A percentile compares a stretch with the other conserved stretches of the same genome.
Conservation (phyloP, 2,888 invertebrate genomes). For the Cerceris ruficornis region DNA sequence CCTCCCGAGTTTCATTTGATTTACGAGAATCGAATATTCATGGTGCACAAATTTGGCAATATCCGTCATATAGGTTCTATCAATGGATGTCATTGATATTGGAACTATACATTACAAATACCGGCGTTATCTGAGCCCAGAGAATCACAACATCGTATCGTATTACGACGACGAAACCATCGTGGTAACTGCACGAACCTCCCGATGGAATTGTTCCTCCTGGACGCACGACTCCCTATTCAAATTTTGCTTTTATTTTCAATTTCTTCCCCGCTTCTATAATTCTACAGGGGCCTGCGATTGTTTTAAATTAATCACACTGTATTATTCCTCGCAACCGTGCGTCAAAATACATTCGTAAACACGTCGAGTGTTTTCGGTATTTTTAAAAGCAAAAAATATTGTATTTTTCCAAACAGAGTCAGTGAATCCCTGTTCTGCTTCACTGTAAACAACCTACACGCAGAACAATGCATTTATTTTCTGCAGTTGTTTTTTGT, state of each 20-base stretch:
- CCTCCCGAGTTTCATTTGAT: constrained; percentile 39
- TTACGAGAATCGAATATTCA: constrained; percentile 69
- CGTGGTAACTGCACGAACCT: not conserved
- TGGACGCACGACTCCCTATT: not conserved
- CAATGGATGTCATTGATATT: constrained; percentile 46
- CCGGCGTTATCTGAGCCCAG: constrained; percentile 47
- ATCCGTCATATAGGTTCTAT: constrained; percentile 68
- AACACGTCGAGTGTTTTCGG: too few species aligned
- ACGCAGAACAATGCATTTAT: too few species aligned
- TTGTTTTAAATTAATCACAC: too few species aligned
- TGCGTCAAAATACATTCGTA: too few species aligned
- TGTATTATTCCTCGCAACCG: too few species aligned
- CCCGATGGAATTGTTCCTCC: not conserved
- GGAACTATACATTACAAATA: constrained; percentile 40
- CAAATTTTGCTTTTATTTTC: not conserved
- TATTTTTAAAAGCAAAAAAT: too few species aligned
- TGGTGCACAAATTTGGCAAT: constrained; percentile 73
- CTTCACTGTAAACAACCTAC: too few species aligned
- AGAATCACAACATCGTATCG: constrained; percentile 19
- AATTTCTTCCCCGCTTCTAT: not conserved
- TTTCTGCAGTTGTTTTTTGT: too few species aligned
- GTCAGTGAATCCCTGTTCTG: too few species aligned
- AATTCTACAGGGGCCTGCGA: too few species aligned
- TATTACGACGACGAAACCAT: not conserved
- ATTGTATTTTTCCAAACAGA: too few species aligned